Conservation (phyloP, 2,888 invertebrate genomes). For the Palloptera scutellata region DNA sequence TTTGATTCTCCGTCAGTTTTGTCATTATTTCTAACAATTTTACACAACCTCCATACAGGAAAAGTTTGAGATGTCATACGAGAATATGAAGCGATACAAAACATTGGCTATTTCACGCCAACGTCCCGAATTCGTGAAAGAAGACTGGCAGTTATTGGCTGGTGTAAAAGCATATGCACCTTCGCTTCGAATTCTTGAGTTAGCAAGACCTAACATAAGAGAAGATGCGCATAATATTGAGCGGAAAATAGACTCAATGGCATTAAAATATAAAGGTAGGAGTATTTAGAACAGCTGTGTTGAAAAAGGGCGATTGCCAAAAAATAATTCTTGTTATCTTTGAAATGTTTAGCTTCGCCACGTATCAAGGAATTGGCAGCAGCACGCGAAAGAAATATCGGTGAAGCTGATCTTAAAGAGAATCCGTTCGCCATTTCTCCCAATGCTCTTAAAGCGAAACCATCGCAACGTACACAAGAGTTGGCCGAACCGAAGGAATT, state of each 20-base stretch:
- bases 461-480: constrained; percentile 63
- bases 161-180: constrained; percentile 20
- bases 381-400: constrained; percentile 50
- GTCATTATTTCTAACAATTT: too few species aligned
- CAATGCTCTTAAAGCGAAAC: constrained; percentile 66
- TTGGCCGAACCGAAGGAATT: constrained; percentile 65
- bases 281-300: background rate
- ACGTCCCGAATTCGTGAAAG: constrained; percentile 10
- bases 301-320: background rate
- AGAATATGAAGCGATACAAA: constrained; percentile 18
- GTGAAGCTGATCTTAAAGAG: constrained; percentile 63
- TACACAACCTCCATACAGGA: background rate
- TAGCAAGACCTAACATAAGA: constrained; percentile 4
- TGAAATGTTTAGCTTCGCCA: constrained; percentile 43
- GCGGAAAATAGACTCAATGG: background rate
- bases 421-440: constrained; percentile 66
- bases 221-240: background rate
- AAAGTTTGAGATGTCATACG: constrained; percentile 6
- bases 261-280: constrained; percentile 20
- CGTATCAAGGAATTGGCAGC: constrained; percentile 51
- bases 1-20: too few species aligned
- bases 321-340: background rate
- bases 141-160: constrained; percentile 15
- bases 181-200: constrained; percentile 8
- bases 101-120: constrained; percentile 12